Evolutionary conservation across 2,797 vertebrate genomes (phyloP), one percentile per base, ranked within the genome.

Genomic region (Xenentodon cancila): DNA sequence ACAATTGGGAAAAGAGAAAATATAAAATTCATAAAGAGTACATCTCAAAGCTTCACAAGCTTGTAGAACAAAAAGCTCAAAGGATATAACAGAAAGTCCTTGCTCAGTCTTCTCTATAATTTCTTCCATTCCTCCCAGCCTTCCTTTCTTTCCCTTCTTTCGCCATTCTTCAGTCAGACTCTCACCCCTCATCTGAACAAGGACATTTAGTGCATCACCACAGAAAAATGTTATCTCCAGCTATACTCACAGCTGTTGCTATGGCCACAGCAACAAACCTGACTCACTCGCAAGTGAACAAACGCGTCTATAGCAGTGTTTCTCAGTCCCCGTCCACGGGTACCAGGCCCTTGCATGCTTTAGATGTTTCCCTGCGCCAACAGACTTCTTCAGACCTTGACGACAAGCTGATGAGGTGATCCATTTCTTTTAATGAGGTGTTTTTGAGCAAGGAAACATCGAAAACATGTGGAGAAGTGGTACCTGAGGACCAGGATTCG

Each of bases 251-350:
- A 82, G 72, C 80, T 82, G 90, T 92, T 92, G 89, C 89, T 89
- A 92, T 91, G 91, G 85, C 80, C 90, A 91, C 91, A 61, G 83
- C 72, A 79, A 84, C 91, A 90, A 89, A 88, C 81, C 81, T 71
- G 75, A 80, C 70, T 59, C 75, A 53, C 49, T 78, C 60, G 21
- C 43, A 59, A 58, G 63, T 61, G 63, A 77, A 58, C 46, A 69
- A 82, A 67, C 56, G 65, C 13, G 65, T 71, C 12, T 15, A 15
- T 5, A 15, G 37, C 37, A 12, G 34, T 37, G 37, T 40, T 40
- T 40, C 13, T 40, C 37, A 40, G 37, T 15, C 37, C 37, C 16
- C 0, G 37, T 15, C 13, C 37, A 15, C 13, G 13, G 37, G 13
- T 40, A 40, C 37, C 13, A 40, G 13, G 3, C 13, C 12, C 37